A percentile compares a stretch with the other conserved stretches of the same genome.
Evolutionary conservation across 2,888 invertebrate genomes (phyloP).

Genomic region (Ferrisia virgata): DNA sequence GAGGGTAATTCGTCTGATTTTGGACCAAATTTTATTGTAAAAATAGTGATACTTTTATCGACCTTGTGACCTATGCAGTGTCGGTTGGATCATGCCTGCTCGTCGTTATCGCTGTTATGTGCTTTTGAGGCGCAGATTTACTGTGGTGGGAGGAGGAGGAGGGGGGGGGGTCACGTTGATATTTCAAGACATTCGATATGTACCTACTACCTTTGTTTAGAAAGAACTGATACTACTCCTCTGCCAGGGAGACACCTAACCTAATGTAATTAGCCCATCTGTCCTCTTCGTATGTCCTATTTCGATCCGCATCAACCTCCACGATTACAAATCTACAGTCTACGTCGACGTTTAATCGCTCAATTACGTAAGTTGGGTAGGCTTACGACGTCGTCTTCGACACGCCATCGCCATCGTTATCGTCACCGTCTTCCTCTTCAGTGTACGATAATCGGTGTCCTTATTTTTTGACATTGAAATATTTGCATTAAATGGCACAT

Average conservation of each 20-base stretch:
- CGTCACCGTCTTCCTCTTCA: background rate
- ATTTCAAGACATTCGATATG: too few species aligned
- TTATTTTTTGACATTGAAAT: constrained; percentile 33
- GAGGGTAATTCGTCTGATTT: too few species aligned
- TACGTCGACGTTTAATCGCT: too few species aligned
- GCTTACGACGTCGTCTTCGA: background rate
- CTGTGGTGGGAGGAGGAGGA: too few species aligned
- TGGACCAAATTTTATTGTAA: too few species aligned
- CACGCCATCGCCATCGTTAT: background rate
- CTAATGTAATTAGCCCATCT: too few species aligned
- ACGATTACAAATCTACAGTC: background rate
- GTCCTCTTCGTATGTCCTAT: background rate
- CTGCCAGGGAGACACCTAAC: too few species aligned
- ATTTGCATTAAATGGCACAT: background rate
- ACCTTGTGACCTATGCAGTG: background rate
- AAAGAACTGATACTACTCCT: too few species aligned
- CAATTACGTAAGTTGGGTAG: background rate
- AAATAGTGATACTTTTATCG: background rate
- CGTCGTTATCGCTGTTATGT: background rate
- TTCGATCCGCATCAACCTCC: background rate
- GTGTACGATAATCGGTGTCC: background rate
- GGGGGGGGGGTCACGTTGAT: too few species aligned
- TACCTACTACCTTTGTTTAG: too few species aligned
- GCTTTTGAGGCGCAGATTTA: background rate
- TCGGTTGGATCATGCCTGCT: background rate